Base-by-base conservation (phyloP, 2,113 vertebrate genomes). In the Microtus richardsoni region DNA sequence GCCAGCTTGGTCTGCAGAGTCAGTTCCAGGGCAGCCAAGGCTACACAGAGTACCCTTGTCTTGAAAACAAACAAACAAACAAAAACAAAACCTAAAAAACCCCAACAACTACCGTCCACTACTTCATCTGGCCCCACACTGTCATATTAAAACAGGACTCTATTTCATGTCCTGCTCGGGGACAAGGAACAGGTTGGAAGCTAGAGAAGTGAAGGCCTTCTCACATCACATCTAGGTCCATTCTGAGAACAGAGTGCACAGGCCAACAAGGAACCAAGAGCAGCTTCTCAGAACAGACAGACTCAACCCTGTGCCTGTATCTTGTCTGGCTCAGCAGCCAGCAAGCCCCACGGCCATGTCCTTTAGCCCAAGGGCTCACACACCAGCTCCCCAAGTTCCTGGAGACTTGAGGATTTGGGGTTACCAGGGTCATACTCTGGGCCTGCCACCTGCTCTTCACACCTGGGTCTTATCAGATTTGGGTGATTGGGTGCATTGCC, bases 401-500 rank as follows among this genome's bases (percentile, higher is more conserved):
- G 91, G 88, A 95, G 89, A 92, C 87, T 7, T 58, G 47, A 5
- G 9, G 30, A 44, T 47, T 74, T 5, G 2, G 78, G 96, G 96
- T 96, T 82, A 96, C 30, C n/a, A 3, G 85, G 92, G 91, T 1
- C 96, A 94, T 2, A 13, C 36, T 94, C 58, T 2, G 5, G 39
- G 39, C 39, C 41, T 0, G 12, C 83, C n/a, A 83, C 84, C 60
- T 1, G 41, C 89, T 70, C 87, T 62, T 80, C 41, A 93, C 58
- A 88, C 66, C 71, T 86, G 91, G 49, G n/a, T 58, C 93, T 91
- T 91, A 94, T 95, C 92, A 97, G 95, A 91, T 92, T 21, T 54
- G 52, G 24, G 95, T 4, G 41, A 41, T 8, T 70, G 12, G 93
- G 95, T 79, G 13, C 1, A 30, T 41, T 13, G 92, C 95, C 95